Percentiles rank a stretch among this genome's conserved stretches.
Conservation (phyloP, 2,113 vertebrate genomes). For the Heterochromis multidens region DNA sequence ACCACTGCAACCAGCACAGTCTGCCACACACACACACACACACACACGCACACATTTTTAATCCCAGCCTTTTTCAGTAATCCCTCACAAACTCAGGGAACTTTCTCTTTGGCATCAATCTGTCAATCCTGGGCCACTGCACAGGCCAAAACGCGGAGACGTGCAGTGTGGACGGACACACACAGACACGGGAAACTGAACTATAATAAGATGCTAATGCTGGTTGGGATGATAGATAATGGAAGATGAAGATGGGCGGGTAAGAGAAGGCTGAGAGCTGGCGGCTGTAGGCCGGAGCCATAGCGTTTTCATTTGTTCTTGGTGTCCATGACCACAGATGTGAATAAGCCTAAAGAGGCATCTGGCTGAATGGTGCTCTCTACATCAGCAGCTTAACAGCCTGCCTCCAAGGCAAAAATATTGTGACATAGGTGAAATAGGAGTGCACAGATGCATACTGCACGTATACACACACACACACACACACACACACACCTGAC, state of each 20-base stretch:
- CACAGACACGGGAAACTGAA: background rate
- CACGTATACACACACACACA: background rate
- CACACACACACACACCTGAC: background rate
- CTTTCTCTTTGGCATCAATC: conserved; percentile 61
- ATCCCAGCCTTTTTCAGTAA: conserved; percentile 64
- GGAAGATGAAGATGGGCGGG: background rate
- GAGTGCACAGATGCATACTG: background rate
- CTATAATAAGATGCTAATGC: background rate
- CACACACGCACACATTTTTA: conserved; percentile 30
- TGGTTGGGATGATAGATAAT: background rate
- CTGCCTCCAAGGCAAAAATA: conserved; percentile 11
- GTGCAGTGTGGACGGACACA: background rate
- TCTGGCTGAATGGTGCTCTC: conserved; percentile 14
- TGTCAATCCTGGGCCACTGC: conserved; percentile 10
- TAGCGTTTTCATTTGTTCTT: background rate
- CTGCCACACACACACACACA: background rate
- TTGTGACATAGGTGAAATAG: conserved; percentile 15
- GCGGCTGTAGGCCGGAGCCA: background rate
- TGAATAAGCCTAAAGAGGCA: conserved; percentile 17
- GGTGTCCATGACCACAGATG: background rate
- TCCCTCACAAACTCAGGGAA: conserved; percentile 56
- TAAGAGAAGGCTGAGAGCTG: background rate
- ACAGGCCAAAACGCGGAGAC: background rate
- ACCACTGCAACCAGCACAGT: conserved; percentile 14
- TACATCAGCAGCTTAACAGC: conserved; percentile 27